Base-by-base conservation (phyloP, 2,797 vertebrate genomes). In the Premnoplex brunnescens region DNA sequence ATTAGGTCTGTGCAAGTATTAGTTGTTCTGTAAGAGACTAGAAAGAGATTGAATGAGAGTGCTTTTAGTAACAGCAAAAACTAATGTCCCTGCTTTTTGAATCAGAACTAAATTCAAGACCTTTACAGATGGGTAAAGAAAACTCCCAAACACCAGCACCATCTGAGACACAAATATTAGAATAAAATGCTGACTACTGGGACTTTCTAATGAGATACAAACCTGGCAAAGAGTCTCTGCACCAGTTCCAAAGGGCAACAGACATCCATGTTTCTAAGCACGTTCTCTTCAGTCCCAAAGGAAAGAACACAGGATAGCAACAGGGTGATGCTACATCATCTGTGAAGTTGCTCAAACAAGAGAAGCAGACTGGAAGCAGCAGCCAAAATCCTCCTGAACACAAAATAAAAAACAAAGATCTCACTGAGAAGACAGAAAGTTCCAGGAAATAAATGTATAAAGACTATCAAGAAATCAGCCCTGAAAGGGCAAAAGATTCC, bases 401-500 rank as follows among this genome's bases (percentile, higher is more conserved):
- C 41, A 91, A 62, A 63, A 59, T 52, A 21, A 36, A 41, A 63
- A 41, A 28, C 6, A 55, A 75, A 79, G 34, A 79, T 34, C 49
- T 85, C 56, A 63, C 72, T 55, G 58, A 91, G 79, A 18, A 81
- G 54, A 64, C 59, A 92, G 73, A 80, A 75, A n/a, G 63, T 89
- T 84, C 76, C 55, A 27, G 32, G 66, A 59, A 68, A 52, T 92
- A 89, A 83, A 95, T 96, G 84, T 81, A 49, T 56, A 81, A 69
- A 46, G 68, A 54, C 48, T 69, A 44, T 13, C 32, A 69, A 7
- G 17, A 91, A 91, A 84, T 28, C 43, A 72, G 69, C 48, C 55
- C 44, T 36, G 34, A 97, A 97, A 97, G 94, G 92, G 78, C 89
- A 94, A 67, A 78, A 72, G 58, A 95, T 95, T 97, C 94, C 89